Evolutionary conservation across 2,797 vertebrate species (phyloP), one percentile per base, ranked within the genome.

Genomic region (Hyperoplus immaculatus): DNA sequence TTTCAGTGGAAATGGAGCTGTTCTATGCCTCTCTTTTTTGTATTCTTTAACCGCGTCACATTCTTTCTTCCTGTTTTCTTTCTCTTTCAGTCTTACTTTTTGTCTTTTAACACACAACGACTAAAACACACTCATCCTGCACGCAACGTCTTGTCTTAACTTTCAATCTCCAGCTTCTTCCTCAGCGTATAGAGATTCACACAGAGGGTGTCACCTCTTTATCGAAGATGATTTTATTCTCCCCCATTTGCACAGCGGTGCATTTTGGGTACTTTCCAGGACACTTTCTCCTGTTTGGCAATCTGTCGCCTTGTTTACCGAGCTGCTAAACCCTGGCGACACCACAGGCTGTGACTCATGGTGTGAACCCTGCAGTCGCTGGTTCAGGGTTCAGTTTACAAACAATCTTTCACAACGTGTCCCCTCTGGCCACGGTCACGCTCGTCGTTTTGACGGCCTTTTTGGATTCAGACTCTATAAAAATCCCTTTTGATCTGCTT

Each of bases 241-340:
- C 78, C 12, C 42, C 4, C 1, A 4, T 68, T 65, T 64, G 43
- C 4, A 16, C 13, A 39, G 67, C 55, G 41, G 72, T 84, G 84
- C 64, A 72, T 91, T 87, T 79, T 87, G 77, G 94, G 93, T 95
- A 92, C 92, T 94, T 95, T 95, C 94, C 94, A 86, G 69, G 60
- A 42, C 84, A 89, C 92, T 92, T 84, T 94, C 89, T 89, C 85
- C 88, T 66, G 50, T 89, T 84, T 84, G 84, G 82, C 75, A 64
- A 18, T n/a, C 51, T 68, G 67, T 69, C 21, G 67, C 69, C 71
- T 77, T 93, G 82, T 91, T 90, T 88, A 88, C 75, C 3, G 43
- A 83, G 62, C 75, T 42, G 75, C 80, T 80, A 65, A 86, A 84
- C 55, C 65, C 73, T 77, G 77, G 73, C 71, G 50, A 88, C 76